Base-by-base conservation (phyloP, 2,888 invertebrate genomes). In the Apotomis capreana region DNA sequence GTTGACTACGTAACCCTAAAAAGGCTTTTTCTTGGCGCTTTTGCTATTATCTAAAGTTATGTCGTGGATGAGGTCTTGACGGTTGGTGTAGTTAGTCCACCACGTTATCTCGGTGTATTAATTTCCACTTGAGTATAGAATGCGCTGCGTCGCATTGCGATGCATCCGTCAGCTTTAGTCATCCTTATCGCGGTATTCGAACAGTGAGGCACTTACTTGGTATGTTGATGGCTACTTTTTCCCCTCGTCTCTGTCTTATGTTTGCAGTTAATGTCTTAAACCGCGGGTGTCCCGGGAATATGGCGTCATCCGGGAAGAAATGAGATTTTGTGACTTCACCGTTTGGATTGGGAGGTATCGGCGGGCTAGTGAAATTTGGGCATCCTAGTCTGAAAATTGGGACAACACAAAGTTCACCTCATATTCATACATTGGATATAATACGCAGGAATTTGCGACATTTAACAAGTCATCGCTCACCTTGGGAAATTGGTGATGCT, bases 181-280 rank as follows among this genome's bases (percentile, higher is more conserved):
- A 9, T 62, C 57, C 3, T 63, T 55, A 73, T 52, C 57, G 15
- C 46, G 15, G 55, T 15, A 52, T 59, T 44, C 13, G 12, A 44
- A 54, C 8, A 15, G 37, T 10, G 15, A 36, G 12, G 1, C 36
- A 71, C 83, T 90, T 94, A 98, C 98, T 96, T 87, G 99, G 99
- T 84, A 99, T 94, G 93, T 99, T 99, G 76, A 99, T 99, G 73
- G 97, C 96, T 15, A 99, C 98, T 93, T 99, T 99, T 90, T 98
- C 97, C 68, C 98, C 98, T 76, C 99, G 94, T 80, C 99, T 94
- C 82, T 96, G 91, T 69, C 99, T 95, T 77, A 99, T 99, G 87
- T 99, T 99, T 74, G 97, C 94, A 0, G 99, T 98, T 69, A 99
- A 94, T 0, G 98, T 99, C 88, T 95, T 96, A 88, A 98, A 99